Evolutionary conservation across 2,113 vertebrate species (phyloP), one percentile per base, ranked within the genome.

Genomic region (Labeo rohita): DNA sequence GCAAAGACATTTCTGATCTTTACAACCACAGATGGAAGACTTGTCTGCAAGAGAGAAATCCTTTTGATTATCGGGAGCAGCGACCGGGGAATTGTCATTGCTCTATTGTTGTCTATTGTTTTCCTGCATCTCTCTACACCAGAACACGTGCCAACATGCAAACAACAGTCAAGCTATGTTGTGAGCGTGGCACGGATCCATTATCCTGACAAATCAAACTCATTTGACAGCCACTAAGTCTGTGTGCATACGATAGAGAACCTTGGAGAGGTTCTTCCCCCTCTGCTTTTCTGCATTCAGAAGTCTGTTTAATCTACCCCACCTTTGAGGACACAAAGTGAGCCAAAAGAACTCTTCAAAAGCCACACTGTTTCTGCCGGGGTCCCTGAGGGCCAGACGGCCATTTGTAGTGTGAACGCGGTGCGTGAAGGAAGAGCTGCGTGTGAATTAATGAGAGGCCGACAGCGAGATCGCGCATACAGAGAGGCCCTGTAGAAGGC

Each of bases 371-470:
- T 85, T 85, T 72, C 68, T 72, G 13, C 21, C 9, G 3, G 43
- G 68, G 78, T 81, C 68, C 78, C 77, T 50, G 85, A 72, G 78
- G 85, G 54, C 68, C 85, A 47, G 66, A 49, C 43, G 15, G 45
- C 56, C 56, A 45, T 75, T 87, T 80, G 54, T 72, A 47, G 54
- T 80, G 80, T 39, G 23, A 50, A 63, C 13, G 77, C 11, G 8
- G 21, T 3, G 16, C 11, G 21, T 56, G 74, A 76, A 61, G 66
- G 73, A 52, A 23, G n/a, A 79, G 63, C 5, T 52, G 50, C 0
- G 50, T 28, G 34, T 83, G 80, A 84, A 88, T 84, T 86, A 86
- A 88, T 88, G 74, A 79, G 28, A 16, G 39, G 2, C 28, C 21
- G 28, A 78, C 54, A 61, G 9, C 34, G 36, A 77, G 52, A 82